Conservation (phyloP, 2,113 vertebrate genomes). For the Corapipo altera region DNA sequence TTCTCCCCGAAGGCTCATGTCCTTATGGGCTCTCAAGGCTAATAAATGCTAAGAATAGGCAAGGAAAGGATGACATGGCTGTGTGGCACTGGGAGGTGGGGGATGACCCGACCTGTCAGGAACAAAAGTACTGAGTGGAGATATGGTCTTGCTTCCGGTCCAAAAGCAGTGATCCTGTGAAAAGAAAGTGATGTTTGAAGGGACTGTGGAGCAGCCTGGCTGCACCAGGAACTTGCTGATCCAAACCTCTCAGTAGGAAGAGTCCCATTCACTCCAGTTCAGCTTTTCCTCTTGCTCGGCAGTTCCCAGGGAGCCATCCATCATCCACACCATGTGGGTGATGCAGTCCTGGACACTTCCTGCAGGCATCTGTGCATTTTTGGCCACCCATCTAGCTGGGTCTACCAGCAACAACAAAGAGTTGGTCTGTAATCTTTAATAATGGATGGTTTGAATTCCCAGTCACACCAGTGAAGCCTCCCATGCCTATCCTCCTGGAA, state of each 20-base stretch:
- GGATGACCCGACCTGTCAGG: rapidly evolving
- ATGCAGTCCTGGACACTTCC: not conserved
- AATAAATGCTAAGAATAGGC: not conserved
- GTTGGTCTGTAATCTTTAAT: not conserved
- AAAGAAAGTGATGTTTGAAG: not conserved
- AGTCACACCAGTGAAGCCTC: not conserved
- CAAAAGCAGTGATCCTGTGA: not conserved
- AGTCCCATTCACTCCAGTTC: not conserved
- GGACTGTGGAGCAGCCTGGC: not conserved
- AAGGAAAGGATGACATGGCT: not conserved
- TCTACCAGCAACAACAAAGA: not conserved
- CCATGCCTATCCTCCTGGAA: not conserved
- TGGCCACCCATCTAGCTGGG: not conserved
- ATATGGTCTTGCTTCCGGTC: not conserved
- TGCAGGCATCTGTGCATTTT: not conserved
- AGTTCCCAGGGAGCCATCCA: not conserved
- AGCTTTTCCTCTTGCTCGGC: not conserved
- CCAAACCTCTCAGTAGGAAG: not conserved
- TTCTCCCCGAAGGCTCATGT: rapidly evolving
- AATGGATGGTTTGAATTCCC: not conserved
- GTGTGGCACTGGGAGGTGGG: rapidly evolving
- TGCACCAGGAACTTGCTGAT: not conserved
- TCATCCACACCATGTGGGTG: not conserved
- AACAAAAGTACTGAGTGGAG: rapidly evolving
- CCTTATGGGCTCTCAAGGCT: not conserved